Percentiles rank a stretch among this genome's conserved stretches.
Conservation (phyloP, 1,140 invertebrate species). For the Antheraea mylitta region DNA sequence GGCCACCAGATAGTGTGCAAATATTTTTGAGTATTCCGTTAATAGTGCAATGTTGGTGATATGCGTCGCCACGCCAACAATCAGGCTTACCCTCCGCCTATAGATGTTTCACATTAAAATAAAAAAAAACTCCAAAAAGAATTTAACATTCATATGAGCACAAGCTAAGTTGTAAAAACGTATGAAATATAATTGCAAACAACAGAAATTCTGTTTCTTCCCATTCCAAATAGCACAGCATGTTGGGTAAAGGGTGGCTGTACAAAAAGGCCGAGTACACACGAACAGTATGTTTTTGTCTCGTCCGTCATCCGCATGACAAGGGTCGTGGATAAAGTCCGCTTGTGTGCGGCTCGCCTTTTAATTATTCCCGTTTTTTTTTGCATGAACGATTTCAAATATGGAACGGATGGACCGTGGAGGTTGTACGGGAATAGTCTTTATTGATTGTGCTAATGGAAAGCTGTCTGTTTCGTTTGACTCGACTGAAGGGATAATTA, state of each 20-base stretch:
- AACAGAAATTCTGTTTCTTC: constrained; percentile 27
- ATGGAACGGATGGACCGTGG: constrained; percentile 23
- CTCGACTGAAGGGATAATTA: not conserved
- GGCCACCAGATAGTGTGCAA: too few species aligned
- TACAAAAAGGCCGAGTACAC: constrained; percentile 36
- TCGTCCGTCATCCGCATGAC: constrained; percentile 37
- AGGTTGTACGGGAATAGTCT: constrained; percentile 5
- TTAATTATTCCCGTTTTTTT: constrained; percentile 40
- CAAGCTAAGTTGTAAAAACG: constrained; percentile 19
- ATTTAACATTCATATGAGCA: constrained; percentile 18
- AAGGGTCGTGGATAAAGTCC: constrained; percentile 36
- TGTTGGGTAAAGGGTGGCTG: constrained; percentile 21
- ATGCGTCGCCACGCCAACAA: too few species aligned
- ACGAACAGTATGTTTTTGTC: constrained; percentile 38
- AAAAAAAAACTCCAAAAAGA: not conserved
- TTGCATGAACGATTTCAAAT: constrained; percentile 31
- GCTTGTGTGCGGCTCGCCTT: constrained; percentile 29
- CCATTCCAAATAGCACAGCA: constrained; percentile 11
- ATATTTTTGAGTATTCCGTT: too few species aligned
- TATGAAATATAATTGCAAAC: constrained; percentile 28
- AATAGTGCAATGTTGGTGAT: too few species aligned
- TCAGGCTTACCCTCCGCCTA: too few species aligned
- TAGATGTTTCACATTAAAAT: too few species aligned
- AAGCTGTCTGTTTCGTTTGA: not conserved
- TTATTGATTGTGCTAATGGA: constrained; percentile 5